Conservation (phyloP, 2,113 vertebrate species). For the Hippoglossus stenolepis region DNA sequence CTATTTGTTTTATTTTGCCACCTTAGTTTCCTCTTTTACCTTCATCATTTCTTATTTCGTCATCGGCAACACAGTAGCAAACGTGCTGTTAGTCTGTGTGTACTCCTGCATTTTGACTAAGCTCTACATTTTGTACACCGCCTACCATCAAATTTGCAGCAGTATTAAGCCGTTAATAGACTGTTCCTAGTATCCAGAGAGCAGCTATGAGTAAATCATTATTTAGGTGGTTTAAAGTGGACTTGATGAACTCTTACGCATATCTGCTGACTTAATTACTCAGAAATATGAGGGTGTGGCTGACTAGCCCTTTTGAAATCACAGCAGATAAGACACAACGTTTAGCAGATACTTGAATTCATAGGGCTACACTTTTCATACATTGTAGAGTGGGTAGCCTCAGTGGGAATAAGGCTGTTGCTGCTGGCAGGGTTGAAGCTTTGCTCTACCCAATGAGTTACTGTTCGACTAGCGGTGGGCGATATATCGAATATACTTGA, state of each 20-base stretch:
- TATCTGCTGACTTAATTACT: constrained; percentile 21
- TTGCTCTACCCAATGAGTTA: constrained; percentile 27
- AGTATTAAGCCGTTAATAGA: background rate
- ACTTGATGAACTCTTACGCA: constrained; percentile 18
- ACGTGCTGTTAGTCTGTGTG: constrained; percentile 27
- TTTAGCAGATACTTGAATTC: constrained; percentile 25
- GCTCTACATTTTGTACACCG: constrained; percentile 24
- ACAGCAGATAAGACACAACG: constrained; percentile 7
- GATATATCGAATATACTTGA: no score
- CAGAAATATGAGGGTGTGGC: constrained; percentile 21
- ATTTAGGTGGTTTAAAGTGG: constrained; percentile 20
- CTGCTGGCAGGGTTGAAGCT: constrained; percentile 29
- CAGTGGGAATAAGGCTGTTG: constrained; percentile 30
- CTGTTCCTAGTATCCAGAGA: background rate
- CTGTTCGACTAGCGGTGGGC: background rate
- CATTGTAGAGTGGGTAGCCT: constrained; percentile 44
- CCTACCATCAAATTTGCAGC: background rate
- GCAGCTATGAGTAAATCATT: background rate
- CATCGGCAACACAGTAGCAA: constrained; percentile 36
- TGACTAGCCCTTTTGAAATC: constrained; percentile 26
- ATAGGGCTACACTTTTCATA: constrained; percentile 28
- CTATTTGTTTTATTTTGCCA: constrained; percentile 64
- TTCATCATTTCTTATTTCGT: constrained; percentile 64
- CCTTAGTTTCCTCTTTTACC: constrained; percentile 53
- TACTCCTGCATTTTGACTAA: constrained; percentile 31